Conservation (phyloP, 2,113 vertebrate species). For the Bos javanicus region DNA sequence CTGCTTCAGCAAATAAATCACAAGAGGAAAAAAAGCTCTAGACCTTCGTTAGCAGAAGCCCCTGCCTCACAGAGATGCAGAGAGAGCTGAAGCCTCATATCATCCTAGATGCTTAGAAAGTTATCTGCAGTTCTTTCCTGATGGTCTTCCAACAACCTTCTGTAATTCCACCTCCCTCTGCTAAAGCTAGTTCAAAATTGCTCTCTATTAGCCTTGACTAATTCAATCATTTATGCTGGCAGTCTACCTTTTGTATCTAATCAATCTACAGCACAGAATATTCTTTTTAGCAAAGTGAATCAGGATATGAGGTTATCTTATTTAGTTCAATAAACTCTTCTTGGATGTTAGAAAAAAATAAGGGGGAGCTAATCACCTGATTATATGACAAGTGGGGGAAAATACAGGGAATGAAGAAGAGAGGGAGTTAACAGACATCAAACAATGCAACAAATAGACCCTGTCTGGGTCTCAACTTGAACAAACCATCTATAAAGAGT, state of each 20-base stretch:
- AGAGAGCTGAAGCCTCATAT: neutral
- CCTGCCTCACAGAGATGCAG: neutral
- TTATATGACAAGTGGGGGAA: neutral
- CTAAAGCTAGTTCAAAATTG: neutral
- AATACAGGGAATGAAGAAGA: neutral
- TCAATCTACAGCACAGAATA: neutral
- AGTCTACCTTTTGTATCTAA: neutral
- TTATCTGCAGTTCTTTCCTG: neutral
- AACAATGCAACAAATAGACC: neutral
- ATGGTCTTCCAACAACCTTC: neutral
- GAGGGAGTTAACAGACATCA: neutral
- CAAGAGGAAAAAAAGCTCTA: neutral
- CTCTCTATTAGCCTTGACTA: neutral
- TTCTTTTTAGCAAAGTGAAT: neutral
- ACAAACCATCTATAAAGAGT: neutral
- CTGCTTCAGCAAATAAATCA: neutral
- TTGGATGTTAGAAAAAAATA: neutral
- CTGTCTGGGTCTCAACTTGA: neutral
- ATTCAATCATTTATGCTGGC: neutral
- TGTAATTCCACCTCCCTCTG: neutral
- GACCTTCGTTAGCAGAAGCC: neutral
- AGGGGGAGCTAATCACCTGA: neutral
- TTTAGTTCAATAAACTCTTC: neutral
- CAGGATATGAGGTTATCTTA: neutral
- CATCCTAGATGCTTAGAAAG: neutral